Base-by-base conservation (phyloP, 2,797 vertebrate species). In the Pipistrellus nathusii region DNA sequence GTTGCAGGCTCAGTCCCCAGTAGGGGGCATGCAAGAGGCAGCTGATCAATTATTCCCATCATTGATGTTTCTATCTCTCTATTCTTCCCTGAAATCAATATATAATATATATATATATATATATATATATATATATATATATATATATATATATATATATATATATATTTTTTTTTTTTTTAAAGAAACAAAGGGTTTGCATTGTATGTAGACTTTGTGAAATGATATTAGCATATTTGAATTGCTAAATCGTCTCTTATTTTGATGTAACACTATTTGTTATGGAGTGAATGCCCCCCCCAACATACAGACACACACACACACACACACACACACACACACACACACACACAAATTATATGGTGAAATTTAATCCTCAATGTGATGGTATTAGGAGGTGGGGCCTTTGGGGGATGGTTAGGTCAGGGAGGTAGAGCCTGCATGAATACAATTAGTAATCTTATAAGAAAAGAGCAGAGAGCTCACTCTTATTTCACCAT, bases 181-280 rank as follows among this genome's bases (percentile, higher is more conserved):
- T 6, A 62, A 62, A 95, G 84, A 95, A 95, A 88, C 20, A 73
- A 6, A 20, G 95, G 32, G 51, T 96, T 94, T 94, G 20, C 11
- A 80, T 14, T 64, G 25, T 57, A 87, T 64, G 25, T 62, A 87
- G 46, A 87, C 71, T 90, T 3, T 85, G 85, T 81, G 2, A 41
- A 86, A 81, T 53, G 3, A 64, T 62, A 94, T 94, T 95, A 96
- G 57, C 15, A 75, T 80, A 48, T 88, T 57, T 64, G 85, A 95
- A 41, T 55, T 92, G 78, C 10, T 77, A 51, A 69, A 73, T 20
- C 92, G 2, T 77, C 57, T 93, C 35, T 38, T 89, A 53, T n/a
- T 93, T 94, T 84, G 81, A 71, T 35, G 38, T 1, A 87, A n/a
- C 14, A 0, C n/a, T 7, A 12, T 93, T 96, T 51, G 38, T 94